Evolutionary conservation across 2,888 invertebrate species (phyloP).

Genomic region (Tipula helvola): DNA sequence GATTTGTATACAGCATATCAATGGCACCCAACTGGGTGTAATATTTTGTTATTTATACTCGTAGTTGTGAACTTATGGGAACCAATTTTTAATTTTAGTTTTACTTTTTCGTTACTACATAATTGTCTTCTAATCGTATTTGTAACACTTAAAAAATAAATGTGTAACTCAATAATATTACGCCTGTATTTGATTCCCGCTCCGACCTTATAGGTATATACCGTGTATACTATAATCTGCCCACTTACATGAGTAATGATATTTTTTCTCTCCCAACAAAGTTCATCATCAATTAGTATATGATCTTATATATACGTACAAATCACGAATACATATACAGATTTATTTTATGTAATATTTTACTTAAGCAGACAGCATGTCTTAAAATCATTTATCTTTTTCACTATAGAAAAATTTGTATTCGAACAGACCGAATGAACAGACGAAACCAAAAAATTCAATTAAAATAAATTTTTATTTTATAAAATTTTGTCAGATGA

Average conservation of each 20-base stretch:
- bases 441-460: not conserved
- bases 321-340: not conserved
- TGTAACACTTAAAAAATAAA: not conserved
- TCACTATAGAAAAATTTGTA: not conserved
- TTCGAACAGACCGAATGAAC: not conserved
- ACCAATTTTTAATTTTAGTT: not conserved
- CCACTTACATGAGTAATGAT: not conserved
- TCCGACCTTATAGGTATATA: not conserved
- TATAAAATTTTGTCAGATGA: not conserved
- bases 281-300: not conserved
- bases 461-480: conserved; percentile 4
- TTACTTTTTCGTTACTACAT: not conserved
- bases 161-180: not conserved
- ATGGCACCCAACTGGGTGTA: conserved; percentile 4
- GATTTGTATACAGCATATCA: not conserved
- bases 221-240: not conserved
- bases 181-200: not conserved
- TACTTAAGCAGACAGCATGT: not conserved
- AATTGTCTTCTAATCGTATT: not conserved
- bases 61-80: not conserved
- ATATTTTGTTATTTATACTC: not conserved
- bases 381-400: not conserved
- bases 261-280: not conserved
- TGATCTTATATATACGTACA: not conserved
- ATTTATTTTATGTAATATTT: not conserved